These are phyloP conservation scores for Scomber japonicus DNA, from an alignment of 2,113 vertebrate species.

Conservation along the genomic window DNA sequence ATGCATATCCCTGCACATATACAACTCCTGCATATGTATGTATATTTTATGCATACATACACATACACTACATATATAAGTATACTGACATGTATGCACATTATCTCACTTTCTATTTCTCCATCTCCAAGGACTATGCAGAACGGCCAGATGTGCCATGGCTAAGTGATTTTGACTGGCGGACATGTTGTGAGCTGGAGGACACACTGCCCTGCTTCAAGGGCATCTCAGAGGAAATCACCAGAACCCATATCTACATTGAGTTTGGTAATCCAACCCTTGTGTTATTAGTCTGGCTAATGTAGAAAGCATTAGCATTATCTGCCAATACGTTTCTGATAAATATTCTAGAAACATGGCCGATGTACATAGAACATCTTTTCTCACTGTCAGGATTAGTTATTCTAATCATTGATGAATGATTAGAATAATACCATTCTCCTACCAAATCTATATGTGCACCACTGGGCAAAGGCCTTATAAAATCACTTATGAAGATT, in stretches of 20 bases:
- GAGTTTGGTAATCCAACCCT: conserved; percentile 78
- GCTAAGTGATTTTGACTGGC: conserved; percentile 83
- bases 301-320: conserved; percentile 8
- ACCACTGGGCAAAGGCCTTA: neutral
- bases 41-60: too few species aligned
- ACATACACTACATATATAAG: too few species aligned
- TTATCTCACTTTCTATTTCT: neutral
- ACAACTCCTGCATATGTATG: too few species aligned
- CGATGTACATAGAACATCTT: neutral
- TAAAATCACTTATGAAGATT: neutral
- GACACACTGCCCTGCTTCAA: conserved; percentile 83
- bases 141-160: conserved; percentile 81
- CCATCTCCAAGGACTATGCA: conserved; percentile 70
- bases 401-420: neutral
- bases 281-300: neutral
- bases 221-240: conserved; percentile 79
- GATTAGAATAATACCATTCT: too few species aligned
- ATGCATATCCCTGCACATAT: too few species aligned
- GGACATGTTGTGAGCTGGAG: conserved; percentile 86
- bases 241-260: conserved; percentile 77
- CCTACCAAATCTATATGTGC: neutral
- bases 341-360: neutral
- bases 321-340: neutral
- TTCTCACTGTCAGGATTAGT: neutral
- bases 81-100: too few species aligned